These are phyloP conservation scores for Cheilosia impressa DNA, from an alignment of 2,888 invertebrate genomes.

Conservation along the genomic window DNA sequence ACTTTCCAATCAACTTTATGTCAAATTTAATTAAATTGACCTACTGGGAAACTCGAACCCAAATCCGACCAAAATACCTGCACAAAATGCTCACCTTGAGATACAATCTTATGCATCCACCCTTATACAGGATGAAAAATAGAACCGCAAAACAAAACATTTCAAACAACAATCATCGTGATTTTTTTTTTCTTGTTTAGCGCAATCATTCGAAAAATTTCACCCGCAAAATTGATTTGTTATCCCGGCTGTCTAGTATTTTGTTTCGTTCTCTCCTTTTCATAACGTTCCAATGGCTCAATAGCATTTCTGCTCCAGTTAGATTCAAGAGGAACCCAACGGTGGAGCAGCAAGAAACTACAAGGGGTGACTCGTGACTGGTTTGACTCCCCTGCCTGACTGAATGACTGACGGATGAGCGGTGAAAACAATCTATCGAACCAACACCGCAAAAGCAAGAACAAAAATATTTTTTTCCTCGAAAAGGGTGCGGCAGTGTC, in stretches of 20 bases:
- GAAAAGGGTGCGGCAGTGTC: conserved; percentile 75
- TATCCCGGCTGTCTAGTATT: conserved; percentile 61
- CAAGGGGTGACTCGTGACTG: conserved; percentile 17
- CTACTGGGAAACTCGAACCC: background rate
- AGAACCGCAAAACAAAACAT: conserved; percentile 59
- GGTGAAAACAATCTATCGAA: conserved; percentile 67
- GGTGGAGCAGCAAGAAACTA: conserved; percentile 21
- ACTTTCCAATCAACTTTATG: conserved; percentile 12
- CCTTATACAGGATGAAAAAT: background rate
- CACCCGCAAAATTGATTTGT: conserved; percentile 70
- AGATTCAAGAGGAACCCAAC: conserved; percentile 49
- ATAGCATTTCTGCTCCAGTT: conserved; percentile 68
- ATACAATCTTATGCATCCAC: conserved; percentile 2
- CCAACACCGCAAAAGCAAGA: conserved; percentile 31
- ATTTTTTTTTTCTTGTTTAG: conserved; percentile 42
- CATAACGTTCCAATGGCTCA: conserved; percentile 61
- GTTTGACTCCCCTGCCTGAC: conserved; percentile 41
- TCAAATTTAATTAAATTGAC: conserved; percentile 48
- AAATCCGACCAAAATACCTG: conserved; percentile 13
- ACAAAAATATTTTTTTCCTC: conserved; percentile 38
- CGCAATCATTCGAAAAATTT: conserved; percentile 68
- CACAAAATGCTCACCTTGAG: conserved; percentile 32
- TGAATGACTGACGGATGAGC: conserved; percentile 63
- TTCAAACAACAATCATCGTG: conserved; percentile 73
- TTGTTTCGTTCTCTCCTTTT: conserved; percentile 15